These are phyloP conservation scores for Capricornis sumatraensis DNA, from an alignment of 2,113 vertebrate genomes.

Conservation along the genomic window DNA sequence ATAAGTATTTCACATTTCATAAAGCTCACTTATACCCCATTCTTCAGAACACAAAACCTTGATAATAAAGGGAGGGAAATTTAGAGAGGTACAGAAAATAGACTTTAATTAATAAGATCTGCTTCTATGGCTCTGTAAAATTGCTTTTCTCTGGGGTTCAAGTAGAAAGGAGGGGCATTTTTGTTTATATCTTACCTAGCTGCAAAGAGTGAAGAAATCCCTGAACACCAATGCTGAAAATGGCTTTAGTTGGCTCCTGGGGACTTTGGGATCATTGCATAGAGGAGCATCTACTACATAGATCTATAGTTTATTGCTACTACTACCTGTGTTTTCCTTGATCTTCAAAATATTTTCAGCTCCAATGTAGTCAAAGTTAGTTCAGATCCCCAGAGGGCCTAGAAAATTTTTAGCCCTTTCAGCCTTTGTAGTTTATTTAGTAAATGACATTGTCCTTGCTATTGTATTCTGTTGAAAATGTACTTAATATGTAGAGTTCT, in stretches of 20 bases:
- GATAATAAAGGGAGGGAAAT: neutral
- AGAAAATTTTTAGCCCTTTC: neutral
- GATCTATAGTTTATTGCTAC: neutral
- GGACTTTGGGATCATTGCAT: neutral
- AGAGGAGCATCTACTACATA: rapidly evolving
- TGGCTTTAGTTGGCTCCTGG: neutral
- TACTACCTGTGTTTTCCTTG: neutral
- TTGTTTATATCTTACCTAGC: conserved; percentile 5
- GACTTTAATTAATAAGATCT: neutral
- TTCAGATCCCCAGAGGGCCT: neutral
- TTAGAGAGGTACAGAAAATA: neutral
- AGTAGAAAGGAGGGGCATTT: neutral
- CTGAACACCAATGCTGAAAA: neutral
- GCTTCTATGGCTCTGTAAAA: neutral
- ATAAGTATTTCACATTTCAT: neutral
- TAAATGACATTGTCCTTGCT: conserved; percentile 38
- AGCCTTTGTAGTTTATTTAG: conserved; percentile 25
- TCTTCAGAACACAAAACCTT: neutral
- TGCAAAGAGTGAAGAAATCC: neutral
- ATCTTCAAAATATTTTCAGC: neutral
- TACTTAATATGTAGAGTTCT: neutral
- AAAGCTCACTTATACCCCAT: neutral
- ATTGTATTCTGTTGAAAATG: conserved; percentile 21
- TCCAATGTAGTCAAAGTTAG: neutral
- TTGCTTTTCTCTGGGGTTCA: conserved; percentile 9